Conservation (phyloP, 2,113 vertebrate species). For the Cisticola juncidis region DNA sequence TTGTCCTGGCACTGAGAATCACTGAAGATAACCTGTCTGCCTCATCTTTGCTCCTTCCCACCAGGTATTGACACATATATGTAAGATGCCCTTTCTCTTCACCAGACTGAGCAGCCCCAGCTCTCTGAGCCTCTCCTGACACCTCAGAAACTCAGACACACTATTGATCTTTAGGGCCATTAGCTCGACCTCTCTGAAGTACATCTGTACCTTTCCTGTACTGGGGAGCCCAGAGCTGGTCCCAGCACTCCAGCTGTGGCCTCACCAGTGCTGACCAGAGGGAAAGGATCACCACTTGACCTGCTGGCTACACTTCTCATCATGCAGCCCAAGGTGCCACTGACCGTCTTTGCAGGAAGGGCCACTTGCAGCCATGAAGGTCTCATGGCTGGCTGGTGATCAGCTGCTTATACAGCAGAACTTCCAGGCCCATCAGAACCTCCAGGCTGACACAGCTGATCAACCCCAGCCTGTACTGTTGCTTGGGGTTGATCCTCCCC, state of each 20-base stretch:
- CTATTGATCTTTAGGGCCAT: not conserved
- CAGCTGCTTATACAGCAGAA: not conserved
- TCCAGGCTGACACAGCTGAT: not conserved
- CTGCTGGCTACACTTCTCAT: not conserved
- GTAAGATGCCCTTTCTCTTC: not conserved
- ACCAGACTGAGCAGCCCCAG: not conserved
- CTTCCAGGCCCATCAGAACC: not conserved
- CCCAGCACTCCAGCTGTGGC: not conserved
- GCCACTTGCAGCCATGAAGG: not conserved
- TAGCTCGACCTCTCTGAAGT: not conserved
- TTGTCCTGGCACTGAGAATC: not conserved
- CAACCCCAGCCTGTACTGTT: not conserved
- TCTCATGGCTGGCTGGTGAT: not conserved
- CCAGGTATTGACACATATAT: not conserved
- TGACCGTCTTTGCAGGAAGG: not conserved
- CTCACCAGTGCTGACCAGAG: not conserved
- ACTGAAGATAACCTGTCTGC: not conserved
- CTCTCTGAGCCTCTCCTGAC: not conserved
- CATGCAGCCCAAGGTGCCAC: not conserved
- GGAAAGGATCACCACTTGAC: not conserved
- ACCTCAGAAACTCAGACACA: not conserved
- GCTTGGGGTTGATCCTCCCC: not conserved
- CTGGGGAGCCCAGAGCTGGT: not conserved
- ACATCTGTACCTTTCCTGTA: not conserved
- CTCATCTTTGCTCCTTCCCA: not conserved